Conservation (phyloP, 1,140 invertebrate species). For the Drosophila pachea region DNA sequence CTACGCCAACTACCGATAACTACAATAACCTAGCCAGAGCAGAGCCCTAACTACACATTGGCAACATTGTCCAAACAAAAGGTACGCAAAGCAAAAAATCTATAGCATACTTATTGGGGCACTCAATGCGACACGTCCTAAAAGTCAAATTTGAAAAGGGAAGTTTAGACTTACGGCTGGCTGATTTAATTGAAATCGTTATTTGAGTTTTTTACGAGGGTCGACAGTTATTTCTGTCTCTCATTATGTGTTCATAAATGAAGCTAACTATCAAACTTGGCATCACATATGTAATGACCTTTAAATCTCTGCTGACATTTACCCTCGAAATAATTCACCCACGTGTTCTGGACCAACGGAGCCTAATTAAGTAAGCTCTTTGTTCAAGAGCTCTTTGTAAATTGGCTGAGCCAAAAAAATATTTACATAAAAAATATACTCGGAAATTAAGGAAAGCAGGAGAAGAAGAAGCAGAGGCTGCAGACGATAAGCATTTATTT, state of each 20-base stretch:
- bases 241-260: neutral
- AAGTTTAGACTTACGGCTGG: no score
- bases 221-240: no score
- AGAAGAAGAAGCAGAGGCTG: constrained; percentile 5
- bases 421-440: constrained; percentile 13
- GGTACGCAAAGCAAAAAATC: constrained; percentile 30
- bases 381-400: constrained; percentile 14
- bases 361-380: constrained; percentile 52
- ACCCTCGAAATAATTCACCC: neutral
- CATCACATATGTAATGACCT: neutral
- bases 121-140: neutral
- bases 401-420: constrained; percentile 35
- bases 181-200: neutral
- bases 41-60: constrained; percentile 29
- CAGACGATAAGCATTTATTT: constrained; percentile 25
- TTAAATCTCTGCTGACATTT: neutral
- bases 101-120: constrained; percentile 32
- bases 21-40: constrained; percentile 20
- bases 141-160: neutral
- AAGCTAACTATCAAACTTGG: neutral
- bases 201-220: neutral
- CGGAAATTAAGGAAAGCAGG: neutral
- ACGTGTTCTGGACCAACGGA: constrained; percentile 20
- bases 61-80: constrained; percentile 56
- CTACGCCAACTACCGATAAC: constrained; percentile 10